phyloP scores from a whole-genome alignment of 1,140 invertebrate species.

The Orussus abietinus region DNA sequence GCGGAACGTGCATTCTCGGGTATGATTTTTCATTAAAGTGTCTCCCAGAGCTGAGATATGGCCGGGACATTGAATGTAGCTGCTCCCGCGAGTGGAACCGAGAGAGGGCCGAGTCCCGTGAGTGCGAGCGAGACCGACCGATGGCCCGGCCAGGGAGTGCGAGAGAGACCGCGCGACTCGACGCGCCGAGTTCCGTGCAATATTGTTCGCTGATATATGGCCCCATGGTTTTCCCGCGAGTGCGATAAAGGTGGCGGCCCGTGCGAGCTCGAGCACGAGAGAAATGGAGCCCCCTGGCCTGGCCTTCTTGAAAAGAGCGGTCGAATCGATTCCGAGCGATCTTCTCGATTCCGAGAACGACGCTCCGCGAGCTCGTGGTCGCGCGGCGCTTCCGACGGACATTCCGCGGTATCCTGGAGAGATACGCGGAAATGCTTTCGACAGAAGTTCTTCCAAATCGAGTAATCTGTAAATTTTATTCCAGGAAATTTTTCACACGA shows the following conservation, averaged over 20 bases:
- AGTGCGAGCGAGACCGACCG: slow-evolving; percentile 24
- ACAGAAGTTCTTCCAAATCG: too few relatives aligned
- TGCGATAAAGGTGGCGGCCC: slow-evolving; percentile 1
- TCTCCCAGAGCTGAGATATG: slow-evolving; percentile 48
- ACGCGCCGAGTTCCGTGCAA: slow-evolving; percentile 38
- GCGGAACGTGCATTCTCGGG: slow-evolving; percentile 45
- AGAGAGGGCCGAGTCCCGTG: slow-evolving; percentile 16
- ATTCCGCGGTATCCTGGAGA: too few relatives aligned
- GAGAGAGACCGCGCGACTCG: slow-evolving; percentile 16
- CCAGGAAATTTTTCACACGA: too few relatives aligned
- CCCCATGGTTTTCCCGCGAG: slow-evolving; percentile 7
- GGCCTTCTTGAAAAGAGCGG: too few relatives aligned
- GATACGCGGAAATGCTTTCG: too few relatives aligned
- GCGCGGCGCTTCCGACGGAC: too few relatives aligned
- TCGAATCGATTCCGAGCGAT: too few relatives aligned
- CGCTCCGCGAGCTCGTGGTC: too few relatives aligned
- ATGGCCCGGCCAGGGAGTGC: slow-evolving; percentile 14
- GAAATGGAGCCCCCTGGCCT: too few relatives aligned
- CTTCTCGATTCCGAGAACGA: too few relatives aligned
- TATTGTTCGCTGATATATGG: slow-evolving; percentile 44
- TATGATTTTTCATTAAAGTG: slow-evolving; percentile 55
- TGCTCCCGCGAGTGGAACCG: slow-evolving; percentile 37
- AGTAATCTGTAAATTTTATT: too few relatives aligned
- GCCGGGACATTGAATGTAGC: slow-evolving; percentile 51
- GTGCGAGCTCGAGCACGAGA: too few relatives aligned